Base-by-base conservation (phyloP, 1,140 invertebrate genomes). In the Hycleus phaleratus region DNA sequence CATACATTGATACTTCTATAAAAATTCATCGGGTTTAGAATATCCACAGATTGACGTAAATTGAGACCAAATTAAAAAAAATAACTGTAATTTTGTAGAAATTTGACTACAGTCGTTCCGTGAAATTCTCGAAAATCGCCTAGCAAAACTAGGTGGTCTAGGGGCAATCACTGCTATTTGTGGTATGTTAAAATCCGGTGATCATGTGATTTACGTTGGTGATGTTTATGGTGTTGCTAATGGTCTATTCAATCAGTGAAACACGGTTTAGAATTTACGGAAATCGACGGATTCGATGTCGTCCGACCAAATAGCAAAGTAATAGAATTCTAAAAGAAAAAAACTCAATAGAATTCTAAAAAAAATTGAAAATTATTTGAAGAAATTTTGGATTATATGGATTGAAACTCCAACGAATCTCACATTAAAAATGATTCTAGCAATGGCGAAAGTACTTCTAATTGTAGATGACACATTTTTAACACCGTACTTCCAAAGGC, bases 351-450 rank as follows among this genome's bases (percentile, higher is more conserved):
- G 0, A 12, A 38, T 50, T 50, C 6, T 9, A n/a, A 24, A 5
- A 38, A 3, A 51, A 11, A 5, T 51, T 3, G 32, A 18, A 7
- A 40, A 12, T 51, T 18, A 1, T 11, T 26, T 18, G 18, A 18
- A 10, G 5, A 32, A 45, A 26, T 53, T 53, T 25, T 18, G 45
- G 51, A n/a, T 53, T 11, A 32, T 53, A 3, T 99, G 96, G 95
- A 76, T 98, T 49, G 97, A 99, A 77, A 91, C 91, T 0, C 97
- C 97, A 2, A 97, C 97, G n/a, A 99, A 99, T 80, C 97, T 97
- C 0, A 78, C 91, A 0, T 73, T 99, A 64, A 95, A 95, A 79
- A 74, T 99, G n/a, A 94, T 99, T 58, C 79, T 82, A 61, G 85
- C 82, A 3, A 78, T 97, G 26, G 72, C 81, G 1, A 78, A 86